These are phyloP conservation scores for Lottia scabra DNA, from an alignment of 2,888 invertebrate genomes.

Conservation along the genomic window DNA sequence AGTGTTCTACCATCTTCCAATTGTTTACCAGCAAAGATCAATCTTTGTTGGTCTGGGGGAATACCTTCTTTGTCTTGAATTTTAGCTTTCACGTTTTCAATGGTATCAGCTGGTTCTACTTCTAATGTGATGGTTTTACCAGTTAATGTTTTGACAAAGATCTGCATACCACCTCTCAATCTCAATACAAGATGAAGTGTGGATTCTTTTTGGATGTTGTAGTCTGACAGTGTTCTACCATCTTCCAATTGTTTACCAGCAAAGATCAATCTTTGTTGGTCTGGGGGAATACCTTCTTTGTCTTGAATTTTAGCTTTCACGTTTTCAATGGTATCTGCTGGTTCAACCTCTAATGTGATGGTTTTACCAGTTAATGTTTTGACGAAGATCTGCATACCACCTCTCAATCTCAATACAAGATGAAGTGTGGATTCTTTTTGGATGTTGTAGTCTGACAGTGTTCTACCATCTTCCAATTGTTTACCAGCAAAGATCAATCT, in stretches of 20 bases:
- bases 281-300: conserved; percentile 75
- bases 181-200: conserved; percentile 91
- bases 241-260: conserved; percentile 96
- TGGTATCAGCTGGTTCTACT: conserved; percentile 87
- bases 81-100: conserved; percentile 88
- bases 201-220: conserved; percentile 95
- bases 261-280: conserved; percentile 90
- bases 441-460: conserved; percentile 92
- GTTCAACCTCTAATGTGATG: conserved; percentile 74
- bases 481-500: conserved; percentile 83
- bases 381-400: conserved; percentile 77
- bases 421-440: conserved; percentile 96
- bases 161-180: conserved; percentile 78
- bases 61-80: conserved; percentile 74
- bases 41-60: conserved; percentile 82
- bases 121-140: conserved; percentile 66
- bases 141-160: conserved; percentile 74
- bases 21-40: conserved; percentile 95
- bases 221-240: conserved; percentile 90
- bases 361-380: conserved; percentile 67
- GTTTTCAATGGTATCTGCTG: conserved; percentile 93
- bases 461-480: conserved; percentile 93
- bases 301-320: conserved; percentile 78
- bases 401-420: conserved; percentile 85
- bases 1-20: conserved; percentile 93